Evolutionary conservation across 1,140 invertebrate genomes (phyloP).

Genomic region (Oncopodura yosiiana): DNA sequence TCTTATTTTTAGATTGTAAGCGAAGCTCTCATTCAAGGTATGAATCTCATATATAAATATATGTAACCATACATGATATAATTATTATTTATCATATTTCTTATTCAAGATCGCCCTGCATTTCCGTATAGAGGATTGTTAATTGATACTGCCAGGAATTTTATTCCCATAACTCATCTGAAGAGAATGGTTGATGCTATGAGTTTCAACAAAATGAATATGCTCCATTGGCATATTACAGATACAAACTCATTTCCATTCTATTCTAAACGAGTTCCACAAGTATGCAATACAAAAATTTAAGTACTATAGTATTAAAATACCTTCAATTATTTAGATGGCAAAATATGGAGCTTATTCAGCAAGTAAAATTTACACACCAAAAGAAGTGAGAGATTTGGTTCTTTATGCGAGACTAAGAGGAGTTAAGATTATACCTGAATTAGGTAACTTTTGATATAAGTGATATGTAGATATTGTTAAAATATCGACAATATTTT

Average conservation of each 20-base stretch:
- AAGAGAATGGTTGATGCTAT: constrained; percentile 38
- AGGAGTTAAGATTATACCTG: constrained; percentile 39
- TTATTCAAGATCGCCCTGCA: constrained; percentile 55
- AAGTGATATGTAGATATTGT: background rate
- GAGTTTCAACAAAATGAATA: constrained; percentile 38
- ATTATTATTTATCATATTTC: no score
- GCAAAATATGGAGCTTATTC: constrained; percentile 40
- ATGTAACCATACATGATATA: no score
- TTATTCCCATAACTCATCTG: constrained; percentile 34
- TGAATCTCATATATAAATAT: no score
- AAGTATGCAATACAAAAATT: constrained; percentile 29
- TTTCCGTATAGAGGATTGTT: constrained; percentile 66
- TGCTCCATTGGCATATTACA: constrained; percentile 39
- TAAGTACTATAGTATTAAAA: background rate
- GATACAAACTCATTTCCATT: constrained; percentile 40
- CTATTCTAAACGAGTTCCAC: constrained; percentile 36
- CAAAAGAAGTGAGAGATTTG: constrained; percentile 36
- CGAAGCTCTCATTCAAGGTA: constrained; percentile 53
- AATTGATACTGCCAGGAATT: constrained; percentile 41
- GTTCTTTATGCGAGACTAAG: constrained; percentile 38
- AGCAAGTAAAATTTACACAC: constrained; percentile 35
- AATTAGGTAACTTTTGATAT: constrained; percentile 52
- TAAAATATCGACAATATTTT: background rate
- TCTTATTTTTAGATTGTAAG: constrained; percentile 47
- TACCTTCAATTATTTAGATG: constrained; percentile 31